A percentile compares a stretch with the other conserved stretches of the same genome.
Evolutionary conservation across 2,797 vertebrate species (phyloP).

Genomic region (Halcyon badia): DNA sequence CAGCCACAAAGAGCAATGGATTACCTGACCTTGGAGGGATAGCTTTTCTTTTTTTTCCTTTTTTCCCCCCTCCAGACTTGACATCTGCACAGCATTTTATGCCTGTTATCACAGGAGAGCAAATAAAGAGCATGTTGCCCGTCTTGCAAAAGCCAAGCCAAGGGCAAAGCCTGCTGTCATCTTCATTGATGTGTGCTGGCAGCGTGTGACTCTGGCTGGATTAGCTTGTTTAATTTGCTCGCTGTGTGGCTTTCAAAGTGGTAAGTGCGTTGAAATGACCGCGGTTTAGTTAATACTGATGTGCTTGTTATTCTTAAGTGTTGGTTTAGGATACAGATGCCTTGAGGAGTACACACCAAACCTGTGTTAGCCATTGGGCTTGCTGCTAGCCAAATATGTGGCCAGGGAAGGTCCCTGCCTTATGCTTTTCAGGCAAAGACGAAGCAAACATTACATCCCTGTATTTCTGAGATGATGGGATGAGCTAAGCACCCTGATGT

Average conservation of each 20-base stretch:
- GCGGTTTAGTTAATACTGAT: neutral
- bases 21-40: neutral
- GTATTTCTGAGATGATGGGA: neutral
- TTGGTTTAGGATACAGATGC: neutral
- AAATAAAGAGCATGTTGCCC: neutral
- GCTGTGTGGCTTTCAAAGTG: neutral
- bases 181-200: constrained; percentile 19
- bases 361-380: neutral
- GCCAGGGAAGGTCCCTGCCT: neutral
- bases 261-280: neutral
- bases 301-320: neutral
- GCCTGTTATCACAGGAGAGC: neutral
- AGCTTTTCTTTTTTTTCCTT: neutral
- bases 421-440: neutral
- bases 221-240: constrained; percentile 41
- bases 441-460: neutral
- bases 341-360: neutral
- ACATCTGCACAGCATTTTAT: neutral
- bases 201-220: neutral
- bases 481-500: neutral
- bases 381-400: neutral
- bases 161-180: neutral
- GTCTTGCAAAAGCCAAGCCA: constrained; percentile 3
- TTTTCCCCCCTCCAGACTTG: neutral
- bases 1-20: neutral